Conservation (phyloP, 2,797 vertebrate genomes). For the Pyrocephalus nanus region DNA sequence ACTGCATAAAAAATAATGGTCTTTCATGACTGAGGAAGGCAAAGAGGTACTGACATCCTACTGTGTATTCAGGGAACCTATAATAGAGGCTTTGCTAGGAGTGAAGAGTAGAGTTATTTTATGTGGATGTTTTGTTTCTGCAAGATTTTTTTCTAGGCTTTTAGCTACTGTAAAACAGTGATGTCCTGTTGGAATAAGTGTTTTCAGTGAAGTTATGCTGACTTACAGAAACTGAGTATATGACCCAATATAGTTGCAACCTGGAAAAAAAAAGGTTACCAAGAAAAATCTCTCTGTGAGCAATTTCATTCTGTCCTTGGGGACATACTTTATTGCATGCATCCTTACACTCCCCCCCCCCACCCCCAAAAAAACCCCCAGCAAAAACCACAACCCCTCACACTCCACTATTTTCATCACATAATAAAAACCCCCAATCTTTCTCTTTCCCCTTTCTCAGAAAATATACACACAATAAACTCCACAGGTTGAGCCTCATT, state of each 20-base stretch:
- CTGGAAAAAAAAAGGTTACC: background rate
- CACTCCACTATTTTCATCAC: background rate
- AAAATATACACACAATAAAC: background rate
- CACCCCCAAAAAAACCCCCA: accelerated
- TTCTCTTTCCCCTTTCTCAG: background rate
- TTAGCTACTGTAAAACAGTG: background rate
- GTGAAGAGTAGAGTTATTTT: background rate
- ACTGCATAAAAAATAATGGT: background rate
- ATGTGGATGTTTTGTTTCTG: background rate
- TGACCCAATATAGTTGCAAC: background rate
- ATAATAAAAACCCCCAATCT: background rate
- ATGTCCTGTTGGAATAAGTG: background rate
- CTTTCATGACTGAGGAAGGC: background rate
- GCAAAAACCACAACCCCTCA: background rate
- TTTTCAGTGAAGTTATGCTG: background rate
- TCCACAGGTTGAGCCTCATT: background rate
- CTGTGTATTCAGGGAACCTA: background rate
- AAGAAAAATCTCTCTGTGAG: background rate
- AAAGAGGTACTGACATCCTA: background rate
- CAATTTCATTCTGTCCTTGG: background rate
- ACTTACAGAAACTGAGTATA: background rate
- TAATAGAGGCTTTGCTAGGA: background rate
- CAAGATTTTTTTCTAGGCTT: background rate
- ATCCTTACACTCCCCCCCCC: background rate
- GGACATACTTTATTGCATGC: background rate